phyloP scores from a whole-genome alignment of 2,797 vertebrate species.

The Characodon lateralis region DNA sequence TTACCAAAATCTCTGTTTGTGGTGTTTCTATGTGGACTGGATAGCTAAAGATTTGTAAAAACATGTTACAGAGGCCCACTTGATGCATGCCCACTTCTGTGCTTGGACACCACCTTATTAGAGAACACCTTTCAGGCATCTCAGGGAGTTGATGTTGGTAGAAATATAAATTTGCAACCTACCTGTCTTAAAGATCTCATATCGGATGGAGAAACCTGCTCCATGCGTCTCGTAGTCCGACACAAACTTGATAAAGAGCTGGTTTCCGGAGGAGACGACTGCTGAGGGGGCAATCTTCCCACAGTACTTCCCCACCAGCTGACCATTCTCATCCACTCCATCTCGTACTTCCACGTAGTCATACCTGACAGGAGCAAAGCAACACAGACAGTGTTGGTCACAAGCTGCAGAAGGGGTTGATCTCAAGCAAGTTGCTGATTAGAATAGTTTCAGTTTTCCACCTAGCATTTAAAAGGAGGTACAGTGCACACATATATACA shows the following conservation, averaged over 20 bases:
- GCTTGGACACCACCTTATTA: not conserved
- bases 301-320: constrained; percentile 93
- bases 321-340: constrained; percentile 89
- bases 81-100: not conserved
- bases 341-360: constrained; percentile 98
- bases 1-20: not conserved
- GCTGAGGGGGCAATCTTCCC: constrained; percentile 97
- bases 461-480: not conserved
- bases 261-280: constrained; percentile 90
- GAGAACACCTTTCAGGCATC: not conserved
- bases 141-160: not conserved
- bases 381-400: constrained; percentile 9
- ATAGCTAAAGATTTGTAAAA: not conserved
- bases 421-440: not conserved
- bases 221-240: constrained; percentile 98
- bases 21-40: not conserved
- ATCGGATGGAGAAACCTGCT: constrained; percentile 97
- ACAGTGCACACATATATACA: constrained; percentile 1
- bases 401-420: not conserved
- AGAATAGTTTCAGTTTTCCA: not conserved
- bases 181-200: constrained; percentile 98
- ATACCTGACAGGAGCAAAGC: constrained; percentile 81
- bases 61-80: not conserved
- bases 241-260: constrained; percentile 97
- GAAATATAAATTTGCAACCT: constrained; percentile 44